Conservation (phyloP, 2,888 invertebrate genomes). For the Podabrus alpinus region DNA sequence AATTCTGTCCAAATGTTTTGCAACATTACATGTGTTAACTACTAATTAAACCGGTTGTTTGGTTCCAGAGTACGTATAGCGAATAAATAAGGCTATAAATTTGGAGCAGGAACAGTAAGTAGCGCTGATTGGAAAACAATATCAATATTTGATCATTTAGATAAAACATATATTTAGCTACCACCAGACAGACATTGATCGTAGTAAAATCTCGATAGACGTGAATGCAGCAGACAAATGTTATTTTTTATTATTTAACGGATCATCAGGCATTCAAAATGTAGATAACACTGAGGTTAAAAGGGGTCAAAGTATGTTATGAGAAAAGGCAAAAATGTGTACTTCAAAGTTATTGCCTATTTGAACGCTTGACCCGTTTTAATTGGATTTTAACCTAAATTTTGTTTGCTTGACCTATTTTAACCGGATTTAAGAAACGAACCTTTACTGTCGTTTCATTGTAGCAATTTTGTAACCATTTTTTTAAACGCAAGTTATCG, state of each 20-base stretch:
- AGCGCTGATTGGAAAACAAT: not conserved
- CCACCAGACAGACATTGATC: not conserved
- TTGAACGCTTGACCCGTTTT: no score
- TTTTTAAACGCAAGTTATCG: no score
- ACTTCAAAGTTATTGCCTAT: no score
- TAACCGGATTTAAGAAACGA: no score
- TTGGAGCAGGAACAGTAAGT: not conserved
- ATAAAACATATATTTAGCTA: not conserved
- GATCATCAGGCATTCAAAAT: no score
- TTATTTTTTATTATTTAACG: not conserved
- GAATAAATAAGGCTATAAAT: not conserved
- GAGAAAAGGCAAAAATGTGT: no score
- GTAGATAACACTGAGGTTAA: no score
- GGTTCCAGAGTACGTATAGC: not conserved
- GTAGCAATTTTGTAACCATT: no score
- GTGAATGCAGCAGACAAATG: not conserved
- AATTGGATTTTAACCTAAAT: no score
- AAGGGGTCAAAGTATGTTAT: no score
- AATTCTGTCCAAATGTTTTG: not conserved
- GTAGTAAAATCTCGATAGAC: not conserved
- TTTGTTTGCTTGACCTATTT: no score
- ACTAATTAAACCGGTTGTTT: not conserved
- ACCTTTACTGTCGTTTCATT: no score
- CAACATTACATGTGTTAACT: not conserved
- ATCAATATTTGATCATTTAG: not conserved